Evolutionary conservation across 2,113 vertebrate genomes (phyloP).

Genomic region (Phyllostomus discolor): DNA sequence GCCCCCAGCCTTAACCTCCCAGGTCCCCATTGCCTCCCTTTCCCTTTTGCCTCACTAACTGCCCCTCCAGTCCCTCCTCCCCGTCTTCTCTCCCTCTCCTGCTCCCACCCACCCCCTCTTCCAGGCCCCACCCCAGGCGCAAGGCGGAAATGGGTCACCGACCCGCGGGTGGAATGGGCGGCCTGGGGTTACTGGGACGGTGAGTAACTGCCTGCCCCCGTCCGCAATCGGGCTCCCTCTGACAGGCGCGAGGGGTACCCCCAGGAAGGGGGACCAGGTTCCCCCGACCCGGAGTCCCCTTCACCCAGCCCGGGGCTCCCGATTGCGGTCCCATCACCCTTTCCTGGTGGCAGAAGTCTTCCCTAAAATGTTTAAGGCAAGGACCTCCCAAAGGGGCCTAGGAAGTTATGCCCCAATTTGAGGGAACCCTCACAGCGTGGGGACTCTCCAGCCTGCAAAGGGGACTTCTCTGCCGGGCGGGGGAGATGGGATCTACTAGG

Average conservation of each 20-base stretch:
- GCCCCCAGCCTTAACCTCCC: conserved; percentile 33
- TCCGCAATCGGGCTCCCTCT: conserved; percentile 61
- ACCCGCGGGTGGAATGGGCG: conserved; percentile 72
- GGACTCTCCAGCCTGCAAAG: not conserved
- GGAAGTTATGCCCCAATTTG: conserved; percentile 1
- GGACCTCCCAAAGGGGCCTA: not conserved
- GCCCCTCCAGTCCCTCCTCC: conserved; percentile 65
- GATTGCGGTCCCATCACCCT: conserved; percentile 68
- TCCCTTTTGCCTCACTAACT: conserved; percentile 53
- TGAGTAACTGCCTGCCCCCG: conserved; percentile 67
- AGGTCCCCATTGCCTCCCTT: conserved; percentile 23
- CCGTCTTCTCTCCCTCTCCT: conserved; percentile 50
- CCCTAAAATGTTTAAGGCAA: conserved; percentile 20
- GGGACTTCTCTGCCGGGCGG: conserved; percentile 23
- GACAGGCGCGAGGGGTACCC: not conserved
- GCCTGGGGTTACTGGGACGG: conserved; percentile 73
- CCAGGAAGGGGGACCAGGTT: conserved; percentile 18
- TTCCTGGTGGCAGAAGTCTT: conserved; percentile 41
- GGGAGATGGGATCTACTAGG: conserved; percentile 69
- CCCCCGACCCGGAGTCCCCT: not conserved
- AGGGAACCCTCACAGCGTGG: not conserved
- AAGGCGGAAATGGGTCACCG: conserved; percentile 72
- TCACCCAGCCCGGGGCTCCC: conserved; percentile 50
- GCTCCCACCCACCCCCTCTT: conserved; percentile 56
- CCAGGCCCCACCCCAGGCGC: conserved; percentile 68